Percentiles rank a stretch among this genome's conserved stretches.
Evolutionary conservation across 2,797 vertebrate species (phyloP).

Genomic region (Pantherophis vulpinus): DNA sequence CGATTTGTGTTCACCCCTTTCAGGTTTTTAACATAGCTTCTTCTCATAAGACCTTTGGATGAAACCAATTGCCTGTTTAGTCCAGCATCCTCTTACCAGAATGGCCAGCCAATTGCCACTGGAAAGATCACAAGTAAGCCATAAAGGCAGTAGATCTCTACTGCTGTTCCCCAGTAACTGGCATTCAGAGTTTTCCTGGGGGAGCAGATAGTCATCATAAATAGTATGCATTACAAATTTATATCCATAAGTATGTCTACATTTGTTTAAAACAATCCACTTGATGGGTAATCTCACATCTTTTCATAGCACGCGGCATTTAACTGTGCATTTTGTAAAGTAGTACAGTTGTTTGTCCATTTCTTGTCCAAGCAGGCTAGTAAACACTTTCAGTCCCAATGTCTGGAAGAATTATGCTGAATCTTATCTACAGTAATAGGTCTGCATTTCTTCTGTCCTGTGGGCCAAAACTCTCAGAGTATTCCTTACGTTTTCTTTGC

Average conservation of each 20-base stretch:
- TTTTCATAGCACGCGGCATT: not conserved
- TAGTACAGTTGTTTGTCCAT: not conserved
- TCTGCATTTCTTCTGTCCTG: not conserved
- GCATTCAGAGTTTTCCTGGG: not conserved
- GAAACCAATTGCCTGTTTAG: not conserved
- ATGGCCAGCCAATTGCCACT: not conserved
- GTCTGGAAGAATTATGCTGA: not conserved
- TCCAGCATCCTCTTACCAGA: not conserved
- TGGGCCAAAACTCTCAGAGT: not conserved
- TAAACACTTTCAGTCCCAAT: not conserved
- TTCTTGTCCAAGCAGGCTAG: not conserved
- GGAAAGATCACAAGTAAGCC: not conserved
- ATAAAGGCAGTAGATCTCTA: no score
- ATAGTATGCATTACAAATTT: not conserved
- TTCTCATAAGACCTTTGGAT: not conserved
- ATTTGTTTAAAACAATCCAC: not conserved
- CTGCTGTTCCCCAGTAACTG: not conserved
- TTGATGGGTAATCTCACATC: not conserved
- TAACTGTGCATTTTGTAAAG: not conserved
- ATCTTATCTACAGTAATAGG: not conserved
- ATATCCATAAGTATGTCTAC: not conserved
- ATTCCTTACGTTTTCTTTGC: not conserved
- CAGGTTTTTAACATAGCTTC: not conserved
- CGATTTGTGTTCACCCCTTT: not conserved
- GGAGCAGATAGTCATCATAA: not conserved